These are phyloP conservation scores for Pipistrellus nathusii DNA, from an alignment of 2,797 vertebrate genomes.

Conservation along the genomic window DNA sequence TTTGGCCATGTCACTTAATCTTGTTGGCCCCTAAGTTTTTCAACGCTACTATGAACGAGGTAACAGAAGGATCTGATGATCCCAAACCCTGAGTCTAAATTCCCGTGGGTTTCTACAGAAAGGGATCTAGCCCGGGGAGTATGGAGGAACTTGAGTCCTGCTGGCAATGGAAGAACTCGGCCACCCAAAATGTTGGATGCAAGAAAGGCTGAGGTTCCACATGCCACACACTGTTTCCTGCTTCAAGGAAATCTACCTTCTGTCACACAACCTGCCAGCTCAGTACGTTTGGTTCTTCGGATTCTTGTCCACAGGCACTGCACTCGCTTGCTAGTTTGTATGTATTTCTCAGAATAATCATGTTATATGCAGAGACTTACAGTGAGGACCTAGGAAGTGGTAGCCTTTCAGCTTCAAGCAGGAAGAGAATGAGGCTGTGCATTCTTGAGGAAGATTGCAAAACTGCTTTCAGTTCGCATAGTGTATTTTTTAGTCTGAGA, in stretches of 20 bases:
- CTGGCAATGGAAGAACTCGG: background rate
- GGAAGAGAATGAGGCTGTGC: constrained; percentile 68
- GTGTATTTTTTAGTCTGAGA: constrained; percentile 81
- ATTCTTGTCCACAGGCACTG: constrained; percentile 59
- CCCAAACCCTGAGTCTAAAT: background rate
- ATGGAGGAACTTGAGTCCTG: background rate
- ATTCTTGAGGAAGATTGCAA: constrained; percentile 79
- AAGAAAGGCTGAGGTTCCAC: background rate
- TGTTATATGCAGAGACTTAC: constrained; percentile 56
- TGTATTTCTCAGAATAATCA: constrained; percentile 67
- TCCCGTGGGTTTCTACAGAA: background rate
- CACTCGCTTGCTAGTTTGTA: constrained; percentile 48
- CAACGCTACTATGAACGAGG: background rate
- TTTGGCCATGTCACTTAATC: constrained; percentile 3
- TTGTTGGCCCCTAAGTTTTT: background rate
- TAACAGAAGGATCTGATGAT: background rate
- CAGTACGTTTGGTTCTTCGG: background rate
- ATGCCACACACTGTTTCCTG: background rate
- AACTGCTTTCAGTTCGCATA: constrained; percentile 81
- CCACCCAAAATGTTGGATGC: background rate
- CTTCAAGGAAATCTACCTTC: background rate
- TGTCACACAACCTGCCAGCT: background rate
- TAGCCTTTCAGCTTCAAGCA: constrained; percentile 70
- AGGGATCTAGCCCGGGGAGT: background rate
- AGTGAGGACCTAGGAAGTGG: constrained; percentile 71